Evolutionary conservation across 1,140 invertebrate genomes (phyloP).

Genomic region (Pseudomyrmex cubaensis): DNA sequence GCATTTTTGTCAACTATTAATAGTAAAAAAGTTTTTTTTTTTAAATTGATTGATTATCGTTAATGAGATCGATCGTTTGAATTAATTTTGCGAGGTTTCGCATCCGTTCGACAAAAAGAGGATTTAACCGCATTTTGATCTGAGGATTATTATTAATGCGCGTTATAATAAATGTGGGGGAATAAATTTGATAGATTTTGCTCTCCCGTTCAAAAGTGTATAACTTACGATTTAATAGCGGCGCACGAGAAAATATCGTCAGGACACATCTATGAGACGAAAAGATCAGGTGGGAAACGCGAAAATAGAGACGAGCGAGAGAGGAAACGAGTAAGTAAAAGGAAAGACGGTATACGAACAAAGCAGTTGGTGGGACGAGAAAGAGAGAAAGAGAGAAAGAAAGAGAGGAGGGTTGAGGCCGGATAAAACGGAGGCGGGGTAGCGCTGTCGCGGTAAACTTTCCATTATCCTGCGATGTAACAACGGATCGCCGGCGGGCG

Average conservation of each 20-base stretch:
- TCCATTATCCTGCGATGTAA: conserved; percentile 82
- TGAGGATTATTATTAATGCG: not conserved
- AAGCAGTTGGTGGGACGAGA: not conserved
- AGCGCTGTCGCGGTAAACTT: conserved; percentile 82
- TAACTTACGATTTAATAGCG: conserved; percentile 41
- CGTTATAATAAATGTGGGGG: conserved; percentile 10
- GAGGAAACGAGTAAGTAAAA: conserved; percentile 18
- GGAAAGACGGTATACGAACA: conserved; percentile 34
- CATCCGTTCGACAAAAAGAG: too few relatives aligned
- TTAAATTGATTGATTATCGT: too few relatives aligned
- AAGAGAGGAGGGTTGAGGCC: conserved; percentile 37
- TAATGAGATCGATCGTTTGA: too few relatives aligned
- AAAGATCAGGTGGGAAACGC: conserved; percentile 66
- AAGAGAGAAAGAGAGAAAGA: not conserved
- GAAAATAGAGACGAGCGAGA: conserved; percentile 40
- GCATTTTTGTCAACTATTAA: too few relatives aligned
- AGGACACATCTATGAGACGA: conserved; percentile 70
- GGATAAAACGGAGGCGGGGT: conserved; percentile 58
- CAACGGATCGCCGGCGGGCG: conserved; percentile 79
- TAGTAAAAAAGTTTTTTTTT: too few relatives aligned
- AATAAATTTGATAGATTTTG: conserved; percentile 38
- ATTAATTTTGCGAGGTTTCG: too few relatives aligned
- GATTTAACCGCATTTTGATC: too few relatives aligned
- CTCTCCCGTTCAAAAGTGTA: not conserved
- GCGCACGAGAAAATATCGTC: conserved; percentile 42